phyloP scores from a whole-genome alignment of 2,797 vertebrate species.

The Urosaurus nigricauda region DNA sequence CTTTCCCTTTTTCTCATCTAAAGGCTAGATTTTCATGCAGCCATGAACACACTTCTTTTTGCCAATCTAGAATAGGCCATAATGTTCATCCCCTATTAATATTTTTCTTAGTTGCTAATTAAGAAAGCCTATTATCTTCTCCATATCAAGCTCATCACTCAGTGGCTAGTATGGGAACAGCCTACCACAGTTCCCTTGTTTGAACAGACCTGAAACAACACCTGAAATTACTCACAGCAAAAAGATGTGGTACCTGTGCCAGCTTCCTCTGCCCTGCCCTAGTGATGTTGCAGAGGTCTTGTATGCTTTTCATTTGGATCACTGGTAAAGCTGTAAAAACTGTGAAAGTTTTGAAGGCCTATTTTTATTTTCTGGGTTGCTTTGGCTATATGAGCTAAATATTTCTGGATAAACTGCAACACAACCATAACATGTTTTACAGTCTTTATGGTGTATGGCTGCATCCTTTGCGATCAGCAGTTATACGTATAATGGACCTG shows the following conservation, averaged over 20 bases:
- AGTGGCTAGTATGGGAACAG: background rate
- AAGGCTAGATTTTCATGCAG: too few species aligned
- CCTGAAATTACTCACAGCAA: background rate
- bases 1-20: too few species aligned
- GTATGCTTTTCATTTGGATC: background rate
- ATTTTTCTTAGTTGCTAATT: background rate
- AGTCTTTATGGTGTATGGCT: background rate
- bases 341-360: background rate
- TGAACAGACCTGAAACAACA: background rate
- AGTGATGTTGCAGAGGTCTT: background rate
- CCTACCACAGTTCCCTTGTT: background rate
- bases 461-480: background rate
- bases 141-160: accelerated
- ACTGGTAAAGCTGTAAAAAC: background rate
- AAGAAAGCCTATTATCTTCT: accelerated
- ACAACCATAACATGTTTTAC: background rate
- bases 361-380: background rate
- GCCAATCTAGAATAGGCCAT: too few species aligned
- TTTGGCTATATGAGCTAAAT: background rate
- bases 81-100: too few species aligned
- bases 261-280: background rate
- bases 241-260: background rate
- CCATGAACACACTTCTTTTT: too few species aligned
- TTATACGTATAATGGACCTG: background rate
- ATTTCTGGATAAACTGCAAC: background rate